Evolutionary conservation across 2,888 invertebrate genomes (phyloP), one percentile per base, ranked within the genome.

Genomic region (Notocelia uddmanniana): DNA sequence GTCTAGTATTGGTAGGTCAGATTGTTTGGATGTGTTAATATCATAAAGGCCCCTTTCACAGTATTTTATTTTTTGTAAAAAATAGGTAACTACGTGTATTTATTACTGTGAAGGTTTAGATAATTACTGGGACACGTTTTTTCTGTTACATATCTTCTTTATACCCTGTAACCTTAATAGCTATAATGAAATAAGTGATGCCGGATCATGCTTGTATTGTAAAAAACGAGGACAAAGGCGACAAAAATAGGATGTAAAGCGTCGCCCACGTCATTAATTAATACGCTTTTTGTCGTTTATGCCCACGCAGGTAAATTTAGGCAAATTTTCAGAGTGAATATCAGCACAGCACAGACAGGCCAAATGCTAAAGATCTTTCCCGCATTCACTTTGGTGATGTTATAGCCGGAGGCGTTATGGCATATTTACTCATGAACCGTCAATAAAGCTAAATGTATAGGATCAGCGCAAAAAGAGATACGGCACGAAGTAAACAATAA

Each of bases 401-500:
- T n/a, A n/a, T 45, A 45, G 0, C 15, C n/a, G n/a, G 2, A n/a
- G 45, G 45, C 45, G 8, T 54, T 52, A 18, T 55, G 54, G 41
- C 8, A 62, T 63, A 63, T 69, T 63, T 63, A 21, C 63, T 52
- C 59, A 48, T 21, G 41, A 62, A 10, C 57, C 48, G 34, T 34
- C 63, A 63, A 69, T 69, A 69, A 57, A 26, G 45, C 52, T 60
- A 26, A 60, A 45, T 26, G 34, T 9, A 34, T 9, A 31, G 23
- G 58, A 63, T 52, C 26, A 34, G 37, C 2, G 21, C 26, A 23
- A 13, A 21, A 21, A 50, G 34, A 69, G 69, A 69, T 69, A 69
- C 15, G 57, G 69, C 63, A 69, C 69, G 69, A n/a, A 19, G 62
- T 26, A 10, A 48, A 62, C 52, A 57, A 54, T 21, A 63, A 48